These are phyloP conservation scores for Phyllotreta striolata DNA, from an alignment of 2,888 invertebrate species.

Conservation along the genomic window DNA sequence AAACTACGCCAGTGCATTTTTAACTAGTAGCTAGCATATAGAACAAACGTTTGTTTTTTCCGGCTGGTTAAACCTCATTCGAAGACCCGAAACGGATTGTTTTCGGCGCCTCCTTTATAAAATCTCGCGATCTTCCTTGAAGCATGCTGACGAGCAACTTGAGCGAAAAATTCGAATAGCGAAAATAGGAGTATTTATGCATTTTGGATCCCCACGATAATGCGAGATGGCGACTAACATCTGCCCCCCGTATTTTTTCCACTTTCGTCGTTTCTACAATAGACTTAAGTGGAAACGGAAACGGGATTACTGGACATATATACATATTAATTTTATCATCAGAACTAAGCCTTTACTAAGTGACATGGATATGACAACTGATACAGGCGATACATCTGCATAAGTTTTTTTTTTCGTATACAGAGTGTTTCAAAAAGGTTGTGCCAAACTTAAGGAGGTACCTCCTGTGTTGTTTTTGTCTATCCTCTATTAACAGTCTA, in stretches of 20 bases:
- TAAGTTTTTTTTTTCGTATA: conserved; percentile 6
- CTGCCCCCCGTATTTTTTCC: conserved; percentile 35
- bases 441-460: no score
- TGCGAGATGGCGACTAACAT: conserved; percentile 28
- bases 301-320: conserved; percentile 31
- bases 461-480: no score
- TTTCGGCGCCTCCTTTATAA: conserved; percentile 47
- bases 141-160: conserved; percentile 40
- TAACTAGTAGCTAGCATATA: conserved; percentile 39
- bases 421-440: no score
- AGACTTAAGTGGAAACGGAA: conserved; percentile 42
- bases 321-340: conserved; percentile 27
- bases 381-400: not conserved
- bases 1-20: conserved; percentile 5
- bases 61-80: conserved; percentile 51
- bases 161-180: conserved; percentile 38
- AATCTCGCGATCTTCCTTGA: conserved; percentile 27
- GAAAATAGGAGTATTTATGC: conserved; percentile 37
- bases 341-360: conserved; percentile 39
- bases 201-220: not conserved
- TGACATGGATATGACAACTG: conserved; percentile 11
- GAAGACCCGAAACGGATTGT: conserved; percentile 47
- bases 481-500: no score
- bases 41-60: conserved; percentile 50
- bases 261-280: conserved; percentile 40